These are phyloP conservation scores for Tetragnatha versicolor DNA, from an alignment of 1,140 invertebrate genomes.

Conservation along the genomic window DNA sequence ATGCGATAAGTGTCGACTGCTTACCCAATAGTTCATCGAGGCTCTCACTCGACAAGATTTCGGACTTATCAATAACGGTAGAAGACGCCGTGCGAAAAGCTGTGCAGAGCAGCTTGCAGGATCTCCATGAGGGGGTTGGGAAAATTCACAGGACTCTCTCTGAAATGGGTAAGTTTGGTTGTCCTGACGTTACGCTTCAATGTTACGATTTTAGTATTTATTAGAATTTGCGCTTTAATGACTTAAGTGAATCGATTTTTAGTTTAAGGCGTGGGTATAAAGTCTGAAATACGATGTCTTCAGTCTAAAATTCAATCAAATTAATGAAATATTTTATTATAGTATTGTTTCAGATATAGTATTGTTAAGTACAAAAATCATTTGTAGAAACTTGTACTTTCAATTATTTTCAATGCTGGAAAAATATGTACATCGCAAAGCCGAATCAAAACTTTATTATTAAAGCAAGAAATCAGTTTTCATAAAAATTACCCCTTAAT, in stretches of 20 bases:
- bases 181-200: background rate
- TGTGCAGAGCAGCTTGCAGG: background rate
- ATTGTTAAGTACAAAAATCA: no score
- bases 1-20: slow-evolving; percentile 25
- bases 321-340: no score
- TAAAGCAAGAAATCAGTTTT: no score
- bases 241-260: background rate
- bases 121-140: slow-evolving; percentile 7
- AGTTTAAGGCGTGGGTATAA: background rate
- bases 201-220: background rate
- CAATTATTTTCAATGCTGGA: no score
- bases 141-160: slow-evolving; percentile 19
- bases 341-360: no score
- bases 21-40: background rate
- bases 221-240: background rate
- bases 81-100: slow-evolving; percentile 4
- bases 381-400: no score
- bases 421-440: no score
- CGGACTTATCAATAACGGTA: slow-evolving; percentile 13
- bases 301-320: no score
- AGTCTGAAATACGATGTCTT: no score
- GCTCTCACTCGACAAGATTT: background rate
- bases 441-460: no score
- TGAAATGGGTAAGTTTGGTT: slow-evolving; percentile 13
- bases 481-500: no score